Evolutionary conservation across 2,797 vertebrate genomes (phyloP), one percentile per base, ranked within the genome.

Genomic region (Aeoliscus strigatus): DNA sequence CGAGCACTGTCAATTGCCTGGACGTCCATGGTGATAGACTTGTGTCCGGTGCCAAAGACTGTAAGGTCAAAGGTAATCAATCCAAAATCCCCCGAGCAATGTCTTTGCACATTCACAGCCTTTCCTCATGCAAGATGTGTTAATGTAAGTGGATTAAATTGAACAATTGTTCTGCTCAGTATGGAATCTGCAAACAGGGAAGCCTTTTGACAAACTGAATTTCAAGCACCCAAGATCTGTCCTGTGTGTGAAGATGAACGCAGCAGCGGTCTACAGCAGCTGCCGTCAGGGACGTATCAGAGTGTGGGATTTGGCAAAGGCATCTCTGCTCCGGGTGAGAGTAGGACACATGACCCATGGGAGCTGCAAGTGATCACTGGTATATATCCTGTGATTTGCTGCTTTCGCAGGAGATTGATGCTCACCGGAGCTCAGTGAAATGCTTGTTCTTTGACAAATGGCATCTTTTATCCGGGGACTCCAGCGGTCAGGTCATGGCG

Each of bases 41-140:
- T 0, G 91, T 88, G 11, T 95, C 94, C 0, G 94, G 93, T 64
- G 85, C 87, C 39, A 91, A 66, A 66, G 94, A 95, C 27, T 79
- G 85, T 47, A 69, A 63, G 23, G 89, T 91, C 3, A 94, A 92
- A 93, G 90, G 95, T 94, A 30, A 86, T 13, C 3, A 1, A 14
- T 6, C 6, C 18, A 6, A 3, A 21, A 3, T 21, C 18, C 18
- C 18, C 18, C 3, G 18, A 21, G 18, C n/a, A n/a, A n/a, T n/a
- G n/a, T 3, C 6, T 21, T 6, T 21, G 18, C 3, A 21, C 18
- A n/a, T 21, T 21, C 18, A 21, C 18, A 21, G 18, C 6, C 3
- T 21, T 21, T 21, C 18, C 18, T 21, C 3, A 21, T 21, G 18
- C 18, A 21, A 21, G 6, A 6, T 6, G 3, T 21, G 18, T 21